Base-by-base conservation (phyloP, 2,113 vertebrate species). In the Nicator chloris region DNA sequence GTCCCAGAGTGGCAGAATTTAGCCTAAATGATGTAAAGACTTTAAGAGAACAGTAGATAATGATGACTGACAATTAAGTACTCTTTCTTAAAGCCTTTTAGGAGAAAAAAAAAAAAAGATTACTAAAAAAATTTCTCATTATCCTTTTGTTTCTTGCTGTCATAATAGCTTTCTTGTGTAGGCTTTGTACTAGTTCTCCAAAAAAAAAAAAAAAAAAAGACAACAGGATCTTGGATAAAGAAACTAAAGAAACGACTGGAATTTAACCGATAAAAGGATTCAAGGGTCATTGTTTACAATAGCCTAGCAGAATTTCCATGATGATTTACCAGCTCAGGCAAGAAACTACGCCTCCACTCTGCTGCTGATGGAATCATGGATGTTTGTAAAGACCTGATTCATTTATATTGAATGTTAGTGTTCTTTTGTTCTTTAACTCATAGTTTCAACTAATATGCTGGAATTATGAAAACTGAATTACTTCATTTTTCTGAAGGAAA, bases 141-240 rank as follows among this genome's bases (percentile, higher is more conserved):
- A 71, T 86, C 59, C 81, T 95, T 96, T 96, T 96, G 88, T 97
- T 97, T 97, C 95, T 94, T 77, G 30, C 90, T 97, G 91, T 93
- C 78, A 94, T 94, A 95, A 97, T 92, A 91, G 78, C 71, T 93
- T 81, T 95, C 84, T 93, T 96, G 90, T 45, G 88, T 96, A 60
- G 96, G 96, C 92, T 96, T 96, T 84, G n/a, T 89, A 40, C 75
- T 63, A 71, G 35, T 64, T 84, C 75, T 76, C 50, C 31, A 61
- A 77, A 75, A 40, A 45, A 70, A 70, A 82, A 92, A 54, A 68
- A 80, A 16, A 47, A 37, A 37, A 86, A 95, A 88, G 33, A 35
- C 63, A 79, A 69, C 88, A 86, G 72, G 51, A 72, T 92, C 51
- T 86, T 53, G 15, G 56, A 54, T 90, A 66, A 91, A 91, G 79